phyloP scores from a whole-genome alignment of 2,797 vertebrate species.

The Moxostoma hubbsi region DNA sequence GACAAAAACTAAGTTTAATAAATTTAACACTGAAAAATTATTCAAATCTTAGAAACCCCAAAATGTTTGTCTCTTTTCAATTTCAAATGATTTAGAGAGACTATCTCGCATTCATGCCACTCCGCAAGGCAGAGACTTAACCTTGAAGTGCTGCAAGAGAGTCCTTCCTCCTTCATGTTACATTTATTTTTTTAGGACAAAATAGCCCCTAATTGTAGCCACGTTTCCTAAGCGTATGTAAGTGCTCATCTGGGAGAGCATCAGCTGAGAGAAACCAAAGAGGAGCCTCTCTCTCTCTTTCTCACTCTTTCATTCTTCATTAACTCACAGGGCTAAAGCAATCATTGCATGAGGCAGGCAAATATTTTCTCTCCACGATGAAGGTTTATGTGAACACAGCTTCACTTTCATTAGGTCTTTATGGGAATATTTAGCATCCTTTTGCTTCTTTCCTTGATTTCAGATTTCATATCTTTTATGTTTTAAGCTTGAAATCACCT shows the following conservation, averaged over 20 bases:
- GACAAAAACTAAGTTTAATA: neutral
- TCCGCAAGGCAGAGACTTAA: constrained; percentile 74
- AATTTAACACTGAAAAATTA: neutral
- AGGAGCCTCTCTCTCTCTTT: constrained; percentile 63
- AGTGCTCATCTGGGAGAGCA: constrained; percentile 75
- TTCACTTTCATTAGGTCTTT: constrained; percentile 51
- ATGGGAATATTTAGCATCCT: constrained; percentile 14
- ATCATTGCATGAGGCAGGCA: constrained; percentile 68
- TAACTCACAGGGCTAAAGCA: constrained; percentile 65
- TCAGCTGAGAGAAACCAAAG: constrained; percentile 68
- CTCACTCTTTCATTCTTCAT: constrained; percentile 65
- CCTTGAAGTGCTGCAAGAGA: constrained; percentile 78
- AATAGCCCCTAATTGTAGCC: constrained; percentile 84
- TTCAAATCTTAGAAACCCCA: neutral
- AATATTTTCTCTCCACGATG: constrained; percentile 73
- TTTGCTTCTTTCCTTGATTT: neutral
- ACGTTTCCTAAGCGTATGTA: constrained; percentile 77
- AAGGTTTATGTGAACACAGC: constrained; percentile 55
- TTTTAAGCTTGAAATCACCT: constrained; percentile 20
- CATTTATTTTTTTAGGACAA: constrained; percentile 77
- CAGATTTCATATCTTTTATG: constrained; percentile 34
- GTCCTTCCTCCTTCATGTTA: constrained; percentile 78
- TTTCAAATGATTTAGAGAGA: constrained; percentile 54
- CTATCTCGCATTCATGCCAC: constrained; percentile 74
- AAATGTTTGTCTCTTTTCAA: constrained; percentile 3